Conservation (phyloP, 2,797 vertebrate species). For the Scolopax bukidnonensis region DNA sequence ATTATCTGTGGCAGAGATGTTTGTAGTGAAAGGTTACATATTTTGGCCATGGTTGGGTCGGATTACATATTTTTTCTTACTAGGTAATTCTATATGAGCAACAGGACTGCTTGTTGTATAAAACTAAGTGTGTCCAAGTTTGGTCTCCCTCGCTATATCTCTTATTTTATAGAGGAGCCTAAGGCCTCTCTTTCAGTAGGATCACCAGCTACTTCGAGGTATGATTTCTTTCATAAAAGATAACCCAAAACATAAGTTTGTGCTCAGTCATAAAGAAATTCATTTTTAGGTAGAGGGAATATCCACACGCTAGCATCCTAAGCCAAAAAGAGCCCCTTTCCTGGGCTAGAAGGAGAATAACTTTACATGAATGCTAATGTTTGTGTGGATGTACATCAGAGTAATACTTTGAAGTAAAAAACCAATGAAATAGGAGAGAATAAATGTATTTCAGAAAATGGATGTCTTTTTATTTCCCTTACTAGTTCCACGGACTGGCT, state of each 20-base stretch:
- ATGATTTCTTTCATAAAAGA: not conserved
- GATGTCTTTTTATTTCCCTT: not conserved
- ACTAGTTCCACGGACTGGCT: not conserved
- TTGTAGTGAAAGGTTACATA: not conserved
- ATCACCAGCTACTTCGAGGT: not conserved
- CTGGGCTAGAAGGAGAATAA: not conserved
- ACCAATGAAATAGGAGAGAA: not conserved
- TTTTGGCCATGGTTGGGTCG: not conserved
- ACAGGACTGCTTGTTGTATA: not conserved
- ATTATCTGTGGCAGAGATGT: fast-evolving
- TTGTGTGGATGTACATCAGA: not conserved
- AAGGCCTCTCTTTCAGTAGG: not conserved
- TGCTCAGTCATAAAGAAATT: not conserved
- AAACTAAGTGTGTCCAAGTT: not conserved
- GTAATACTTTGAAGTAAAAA: not conserved
- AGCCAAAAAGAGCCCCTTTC: not conserved
- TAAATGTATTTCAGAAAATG: not conserved
- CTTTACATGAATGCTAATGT: not conserved
- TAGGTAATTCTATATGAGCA: not conserved
- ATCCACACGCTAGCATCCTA: not conserved
- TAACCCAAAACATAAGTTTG: not conserved
- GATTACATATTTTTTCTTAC: not conserved
- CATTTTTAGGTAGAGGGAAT: not conserved
- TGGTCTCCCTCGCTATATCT: not conserved
- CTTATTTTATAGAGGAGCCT: not conserved